Evolutionary conservation across 2,888 invertebrate genomes (phyloP).

Genomic region (Fissipunctia ypsillon): DNA sequence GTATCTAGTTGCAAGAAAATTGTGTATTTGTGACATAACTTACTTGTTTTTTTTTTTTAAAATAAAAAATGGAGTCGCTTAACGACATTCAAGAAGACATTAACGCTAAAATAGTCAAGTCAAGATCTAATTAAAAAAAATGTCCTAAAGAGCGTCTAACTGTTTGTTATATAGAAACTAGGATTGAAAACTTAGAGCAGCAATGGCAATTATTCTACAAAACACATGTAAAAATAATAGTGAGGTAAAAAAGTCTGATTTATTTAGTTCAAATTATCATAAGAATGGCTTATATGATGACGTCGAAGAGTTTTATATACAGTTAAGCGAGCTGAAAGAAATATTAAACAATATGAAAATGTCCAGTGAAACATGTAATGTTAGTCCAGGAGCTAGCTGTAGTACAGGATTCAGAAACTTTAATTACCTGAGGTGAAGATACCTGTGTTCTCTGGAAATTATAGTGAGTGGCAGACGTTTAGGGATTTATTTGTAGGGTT

Average conservation of each 20-base stretch:
- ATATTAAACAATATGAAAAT: no score
- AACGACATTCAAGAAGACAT: neutral
- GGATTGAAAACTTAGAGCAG: neutral
- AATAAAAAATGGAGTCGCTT: neutral
- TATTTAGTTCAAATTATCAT: neutral
- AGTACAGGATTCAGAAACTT: no score
- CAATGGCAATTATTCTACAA: neutral
- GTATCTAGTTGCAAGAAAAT: no score
- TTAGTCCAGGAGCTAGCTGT: no score
- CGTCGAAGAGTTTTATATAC: neutral
- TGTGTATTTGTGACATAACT: no score
- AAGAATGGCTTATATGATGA: neutral
- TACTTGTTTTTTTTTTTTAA: neutral
- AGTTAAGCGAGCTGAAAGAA: neutral
- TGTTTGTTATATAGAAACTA: slow-evolving; percentile 1
- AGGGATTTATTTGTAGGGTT: no score
- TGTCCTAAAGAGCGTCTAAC: neutral
- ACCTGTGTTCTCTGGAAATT: no score
- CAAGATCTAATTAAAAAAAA: neutral
- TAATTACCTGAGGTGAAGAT: no score
- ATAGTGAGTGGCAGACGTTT: no score
- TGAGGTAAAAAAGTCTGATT: no score
- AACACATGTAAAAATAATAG: neutral
- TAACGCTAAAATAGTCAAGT: neutral
- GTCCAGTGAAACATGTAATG: no score